A percentile compares a stretch with the other conserved stretches of the same genome.
Evolutionary conservation across 2,888 invertebrate species (phyloP).

Genomic region (Dioctria rufipes): DNA sequence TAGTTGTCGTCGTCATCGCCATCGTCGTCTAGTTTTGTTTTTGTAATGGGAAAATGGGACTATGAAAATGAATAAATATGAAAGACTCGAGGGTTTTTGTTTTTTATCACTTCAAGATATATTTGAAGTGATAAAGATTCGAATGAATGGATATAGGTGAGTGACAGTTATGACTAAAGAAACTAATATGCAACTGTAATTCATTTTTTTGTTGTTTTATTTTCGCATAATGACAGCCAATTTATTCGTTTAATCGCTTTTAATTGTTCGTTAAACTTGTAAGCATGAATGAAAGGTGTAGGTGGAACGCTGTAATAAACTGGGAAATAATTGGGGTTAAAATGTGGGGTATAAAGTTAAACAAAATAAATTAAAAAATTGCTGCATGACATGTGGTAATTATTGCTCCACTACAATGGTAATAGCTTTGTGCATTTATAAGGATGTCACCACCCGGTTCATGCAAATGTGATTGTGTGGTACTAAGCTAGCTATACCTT

Average conservation of each 20-base stretch:
- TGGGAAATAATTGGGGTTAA: neutral
- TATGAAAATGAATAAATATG: slow-evolving; percentile 6
- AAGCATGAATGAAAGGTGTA: neutral
- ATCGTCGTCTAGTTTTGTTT: slow-evolving; percentile 39
- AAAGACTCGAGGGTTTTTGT: neutral
- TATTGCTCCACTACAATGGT: no score
- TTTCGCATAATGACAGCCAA: neutral
- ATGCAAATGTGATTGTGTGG: no score
- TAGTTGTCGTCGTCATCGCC: neutral
- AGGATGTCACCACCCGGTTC: no score
- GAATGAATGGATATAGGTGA: neutral
- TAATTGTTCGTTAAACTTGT: neutral
- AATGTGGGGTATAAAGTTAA: no score
- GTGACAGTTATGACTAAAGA: neutral
- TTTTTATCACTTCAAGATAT: neutral
- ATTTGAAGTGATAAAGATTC: slow-evolving; percentile 1
- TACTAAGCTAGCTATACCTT: no score
- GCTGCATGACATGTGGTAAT: no score
- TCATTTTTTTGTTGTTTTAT: neutral
- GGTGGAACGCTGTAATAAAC: neutral
- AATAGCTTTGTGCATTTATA: no score
- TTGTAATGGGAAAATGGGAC: neutral
- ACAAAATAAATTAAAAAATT: no score
- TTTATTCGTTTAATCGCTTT: slow-evolving; percentile 26
- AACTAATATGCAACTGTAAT: neutral